Base-by-base conservation (phyloP, 2,797 vertebrate genomes). In the Sylvia borin region DNA sequence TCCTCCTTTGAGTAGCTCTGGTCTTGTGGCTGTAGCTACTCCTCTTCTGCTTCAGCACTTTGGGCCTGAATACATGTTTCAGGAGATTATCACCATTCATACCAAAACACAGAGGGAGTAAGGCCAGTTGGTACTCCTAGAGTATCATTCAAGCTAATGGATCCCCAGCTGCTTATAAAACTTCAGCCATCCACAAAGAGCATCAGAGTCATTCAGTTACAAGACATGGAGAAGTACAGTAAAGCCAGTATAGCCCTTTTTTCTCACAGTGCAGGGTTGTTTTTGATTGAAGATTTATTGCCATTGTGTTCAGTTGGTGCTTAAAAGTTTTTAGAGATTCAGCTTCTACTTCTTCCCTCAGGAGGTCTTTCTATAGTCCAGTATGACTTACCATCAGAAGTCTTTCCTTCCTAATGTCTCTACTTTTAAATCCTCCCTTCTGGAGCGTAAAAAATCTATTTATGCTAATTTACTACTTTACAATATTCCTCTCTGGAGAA, bases 261-360 rank as follows among this genome's bases (percentile, higher is more conserved):
- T 83, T 65, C 62, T 93, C 81, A 89, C 25, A 91, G 43, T 50
- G 14, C 21, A 53, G 36, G 19, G 16, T 42, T 53, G 11, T 73
- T 94, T 85, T 48, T 70, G 70, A 85, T 22, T 51, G 57, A 66
- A 79, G 27, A 81, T 85, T 94, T 91, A 76, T 54, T 78, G 74
- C n/a, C 22, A 29, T 22, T 64, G 11, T 27, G 13, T 73, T 90
- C 64, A 81, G 38, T n/a, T 64, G 50, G 18, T 70, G 57, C 62
- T 91, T 94, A 53, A 75, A 92, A 60, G 19, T 55, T 93, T 90
- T 94, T 16, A 72, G 55, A 81, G 58, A 84, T 80, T 66, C 53
- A 60, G 48, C 20, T 92, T 94, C 85, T 91, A 72, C 77, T 91
- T 88, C 19, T 84, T 70, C 25, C 51, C 60, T 55, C 18, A 19